Conservation (phyloP, 2,113 vertebrate genomes). For the Donacobius atricapilla region DNA sequence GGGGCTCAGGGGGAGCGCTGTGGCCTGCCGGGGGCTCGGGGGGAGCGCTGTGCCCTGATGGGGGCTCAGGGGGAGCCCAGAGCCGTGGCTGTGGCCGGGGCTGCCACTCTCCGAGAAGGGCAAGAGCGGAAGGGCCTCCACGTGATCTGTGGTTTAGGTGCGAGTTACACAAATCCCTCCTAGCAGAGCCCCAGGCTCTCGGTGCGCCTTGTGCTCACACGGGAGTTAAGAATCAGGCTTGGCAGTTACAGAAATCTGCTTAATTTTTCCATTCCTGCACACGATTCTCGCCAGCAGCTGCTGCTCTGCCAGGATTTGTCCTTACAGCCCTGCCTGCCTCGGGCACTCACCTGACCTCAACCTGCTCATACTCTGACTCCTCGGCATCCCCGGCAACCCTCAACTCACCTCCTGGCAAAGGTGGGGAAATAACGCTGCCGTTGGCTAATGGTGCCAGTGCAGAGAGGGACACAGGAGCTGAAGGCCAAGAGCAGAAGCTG, state of each 20-base stretch:
- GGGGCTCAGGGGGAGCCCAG: neutral
- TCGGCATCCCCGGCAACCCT: neutral
- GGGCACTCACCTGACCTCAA: neutral
- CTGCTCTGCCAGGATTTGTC: neutral
- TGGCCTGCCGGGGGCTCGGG: neutral
- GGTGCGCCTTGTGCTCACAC: neutral
- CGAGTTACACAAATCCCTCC: conserved; percentile 64
- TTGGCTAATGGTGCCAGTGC: accelerated
- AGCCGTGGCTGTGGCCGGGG: neutral
- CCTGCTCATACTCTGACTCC: neutral
- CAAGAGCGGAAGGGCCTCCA: conserved; percentile 77
- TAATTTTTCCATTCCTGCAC: neutral
- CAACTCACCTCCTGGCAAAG: neutral
- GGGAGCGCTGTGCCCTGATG: neutral
- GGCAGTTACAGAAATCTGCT: conserved; percentile 29
- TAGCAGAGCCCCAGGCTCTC: conserved; percentile 40
- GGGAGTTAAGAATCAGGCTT: conserved; percentile 11
- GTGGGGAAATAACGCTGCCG: accelerated
- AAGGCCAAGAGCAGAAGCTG: neutral
- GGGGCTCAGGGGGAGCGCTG: neutral
- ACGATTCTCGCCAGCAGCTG: conserved; percentile 26
- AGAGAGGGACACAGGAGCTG: neutral
- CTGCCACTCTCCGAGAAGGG: neutral
- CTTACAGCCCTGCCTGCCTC: neutral
- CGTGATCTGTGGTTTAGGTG: conserved; percentile 80